Evolutionary conservation across 2,888 invertebrate genomes (phyloP).

Genomic region (Ophion ellenae): DNA sequence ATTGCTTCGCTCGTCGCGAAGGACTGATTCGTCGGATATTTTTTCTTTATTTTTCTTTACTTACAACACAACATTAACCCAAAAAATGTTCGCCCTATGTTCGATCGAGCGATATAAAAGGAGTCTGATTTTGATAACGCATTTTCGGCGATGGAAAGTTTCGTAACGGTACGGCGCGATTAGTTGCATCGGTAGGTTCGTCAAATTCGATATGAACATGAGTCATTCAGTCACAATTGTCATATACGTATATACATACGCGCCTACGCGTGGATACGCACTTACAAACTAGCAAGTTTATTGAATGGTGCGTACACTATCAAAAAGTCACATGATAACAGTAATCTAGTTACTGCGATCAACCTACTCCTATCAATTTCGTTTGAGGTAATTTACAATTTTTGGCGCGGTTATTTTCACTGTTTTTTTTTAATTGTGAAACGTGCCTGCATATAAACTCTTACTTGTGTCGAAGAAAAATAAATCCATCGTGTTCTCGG

Average conservation of each 20-base stretch:
- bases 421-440: neutral
- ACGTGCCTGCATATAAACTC: neutral
- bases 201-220: constrained; percentile 24
- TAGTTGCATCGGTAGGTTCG: constrained; percentile 7
- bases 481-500: neutral
- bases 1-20: neutral
- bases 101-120: neutral
- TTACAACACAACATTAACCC: neutral
- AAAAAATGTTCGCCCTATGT: neutral
- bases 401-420: too few relatives aligned
- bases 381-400: too few relatives aligned
- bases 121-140: neutral
- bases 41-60: neutral
- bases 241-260: neutral
- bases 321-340: too few relatives aligned
- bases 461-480: neutral
- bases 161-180: constrained; percentile 31
- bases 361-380: too few relatives aligned
- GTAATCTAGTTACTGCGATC: too few relatives aligned
- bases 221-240: neutral
- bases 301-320: too few relatives aligned
- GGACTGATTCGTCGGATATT: neutral
- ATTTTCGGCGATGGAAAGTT: constrained; percentile 10
- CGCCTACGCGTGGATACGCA: neutral
- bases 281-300: neutral